Conservation (phyloP, 2,113 vertebrate species). For the Diphyllodes magnificus region DNA sequence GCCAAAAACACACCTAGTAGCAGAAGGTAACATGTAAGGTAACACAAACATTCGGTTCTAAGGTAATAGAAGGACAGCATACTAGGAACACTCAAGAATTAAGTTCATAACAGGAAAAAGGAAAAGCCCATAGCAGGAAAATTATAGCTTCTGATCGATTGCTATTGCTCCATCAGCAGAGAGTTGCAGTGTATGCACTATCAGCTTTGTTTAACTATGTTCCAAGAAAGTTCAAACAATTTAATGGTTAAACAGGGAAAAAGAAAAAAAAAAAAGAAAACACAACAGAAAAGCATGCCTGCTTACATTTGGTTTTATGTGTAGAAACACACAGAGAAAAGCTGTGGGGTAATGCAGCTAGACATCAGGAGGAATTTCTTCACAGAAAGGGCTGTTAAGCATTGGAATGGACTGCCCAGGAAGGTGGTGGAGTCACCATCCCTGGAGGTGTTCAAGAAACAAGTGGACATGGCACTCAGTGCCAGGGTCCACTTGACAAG, state of each 20-base stretch:
- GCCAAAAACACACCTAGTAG: neutral
- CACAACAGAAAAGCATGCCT: neutral
- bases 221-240: slow-evolving; percentile 39
- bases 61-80: neutral
- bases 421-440: neutral
- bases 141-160: neutral
- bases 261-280: neutral
- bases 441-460: neutral
- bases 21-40: neutral
- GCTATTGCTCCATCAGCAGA: slow-evolving; percentile 24
- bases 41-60: neutral
- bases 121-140: neutral
- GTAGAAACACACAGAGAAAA: neutral
- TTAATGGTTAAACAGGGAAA: slow-evolving; percentile 31
- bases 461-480: neutral
- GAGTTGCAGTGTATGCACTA: neutral
- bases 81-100: neutral
- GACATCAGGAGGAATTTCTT: neutral
- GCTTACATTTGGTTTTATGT: neutral
- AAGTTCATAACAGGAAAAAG: neutral
- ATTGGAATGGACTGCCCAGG: neutral
- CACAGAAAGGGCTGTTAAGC: neutral
- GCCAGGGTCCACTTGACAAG: neutral
- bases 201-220: slow-evolving; percentile 46
- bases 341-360: neutral